These are phyloP conservation scores for Phaethornis superciliosus DNA, from an alignment of 2,113 vertebrate species.

Conservation along the genomic window DNA sequence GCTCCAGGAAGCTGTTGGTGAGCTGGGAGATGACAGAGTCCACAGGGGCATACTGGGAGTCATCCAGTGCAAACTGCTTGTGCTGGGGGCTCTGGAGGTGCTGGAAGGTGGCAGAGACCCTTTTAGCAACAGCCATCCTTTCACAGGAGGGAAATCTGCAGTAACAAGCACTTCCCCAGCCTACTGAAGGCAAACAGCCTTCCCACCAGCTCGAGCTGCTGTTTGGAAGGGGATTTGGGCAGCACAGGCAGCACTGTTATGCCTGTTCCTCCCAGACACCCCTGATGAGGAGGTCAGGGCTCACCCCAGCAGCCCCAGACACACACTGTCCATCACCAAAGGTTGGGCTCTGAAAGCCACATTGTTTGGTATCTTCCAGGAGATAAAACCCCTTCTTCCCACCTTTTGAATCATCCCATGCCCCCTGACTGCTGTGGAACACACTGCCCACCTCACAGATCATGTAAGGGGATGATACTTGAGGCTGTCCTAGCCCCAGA, in stretches of 20 bases:
- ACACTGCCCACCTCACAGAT: background rate
- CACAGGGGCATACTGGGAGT: constrained; percentile 70
- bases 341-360: background rate
- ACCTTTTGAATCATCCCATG: background rate
- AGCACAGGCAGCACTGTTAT: background rate
- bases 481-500: background rate
- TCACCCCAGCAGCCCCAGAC: background rate
- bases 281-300: background rate
- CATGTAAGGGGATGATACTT: background rate
- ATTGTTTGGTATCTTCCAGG: background rate
- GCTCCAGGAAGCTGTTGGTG: constrained; percentile 35
- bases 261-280: background rate
- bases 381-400: background rate
- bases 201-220: background rate
- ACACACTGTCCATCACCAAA: background rate
- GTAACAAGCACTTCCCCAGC: background rate
- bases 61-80: constrained; percentile 74
- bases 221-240: background rate
- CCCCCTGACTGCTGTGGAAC: rapidly evolving
- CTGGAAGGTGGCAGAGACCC: constrained; percentile 57
- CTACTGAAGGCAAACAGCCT: background rate
- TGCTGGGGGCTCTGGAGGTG: constrained; percentile 84
- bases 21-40: constrained; percentile 79
- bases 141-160: background rate
- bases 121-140: background rate